These are phyloP conservation scores for Sternarchorhynchus goeldii DNA, from an alignment of 2,797 vertebrate species.

Conservation along the genomic window DNA sequence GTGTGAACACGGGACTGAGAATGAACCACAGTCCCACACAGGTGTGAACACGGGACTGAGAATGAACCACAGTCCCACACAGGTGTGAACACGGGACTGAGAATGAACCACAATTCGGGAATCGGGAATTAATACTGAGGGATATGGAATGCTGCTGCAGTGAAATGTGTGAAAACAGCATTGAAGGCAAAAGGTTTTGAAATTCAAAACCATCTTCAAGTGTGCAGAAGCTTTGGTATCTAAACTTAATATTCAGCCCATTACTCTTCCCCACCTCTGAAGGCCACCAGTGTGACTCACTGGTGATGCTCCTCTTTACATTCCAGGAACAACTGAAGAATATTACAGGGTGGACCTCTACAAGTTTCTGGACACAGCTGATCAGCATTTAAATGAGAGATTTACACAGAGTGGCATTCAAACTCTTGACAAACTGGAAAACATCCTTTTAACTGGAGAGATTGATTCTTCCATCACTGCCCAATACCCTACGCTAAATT, in stretches of 20 bases:
- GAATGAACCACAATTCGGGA: not conserved
- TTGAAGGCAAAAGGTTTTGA: no score
- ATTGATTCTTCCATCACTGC: slow-evolving; percentile 1
- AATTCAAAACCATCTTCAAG: not conserved
- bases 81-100: not conserved
- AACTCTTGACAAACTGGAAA: not conserved
- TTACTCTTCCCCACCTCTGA: not conserved
- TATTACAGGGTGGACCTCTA: not conserved
- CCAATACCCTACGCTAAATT: not conserved
- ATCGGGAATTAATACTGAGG: no score
- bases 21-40: not conserved
- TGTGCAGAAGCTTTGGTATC: not conserved
- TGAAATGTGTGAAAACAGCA: no score
- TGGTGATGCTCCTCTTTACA: not conserved
- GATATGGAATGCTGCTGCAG: no score
- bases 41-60: no score
- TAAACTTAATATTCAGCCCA: not conserved
- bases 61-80: no score
- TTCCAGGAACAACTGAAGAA: slow-evolving; percentile 5
- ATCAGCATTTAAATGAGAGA: not conserved
- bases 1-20: not conserved
- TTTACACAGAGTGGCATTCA: not conserved
- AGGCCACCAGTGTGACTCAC: not conserved
- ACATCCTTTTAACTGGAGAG: not conserved
- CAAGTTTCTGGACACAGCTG: not conserved